Conservation (phyloP, 2,113 vertebrate genomes). For the Uria aalge region DNA sequence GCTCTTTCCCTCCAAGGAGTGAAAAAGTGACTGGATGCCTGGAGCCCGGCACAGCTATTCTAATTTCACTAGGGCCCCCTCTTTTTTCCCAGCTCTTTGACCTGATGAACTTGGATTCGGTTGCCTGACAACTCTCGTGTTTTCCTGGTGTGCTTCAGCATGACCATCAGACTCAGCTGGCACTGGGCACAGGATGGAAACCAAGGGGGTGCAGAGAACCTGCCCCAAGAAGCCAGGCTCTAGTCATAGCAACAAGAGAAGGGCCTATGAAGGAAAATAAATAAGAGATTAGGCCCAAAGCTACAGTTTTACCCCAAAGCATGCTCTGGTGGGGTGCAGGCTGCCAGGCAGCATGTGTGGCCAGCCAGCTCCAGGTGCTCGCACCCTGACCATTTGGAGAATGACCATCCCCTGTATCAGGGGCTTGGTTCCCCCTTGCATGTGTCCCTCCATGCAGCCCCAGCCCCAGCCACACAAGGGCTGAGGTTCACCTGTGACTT, state of each 20-base stretch:
- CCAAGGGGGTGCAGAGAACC: not conserved
- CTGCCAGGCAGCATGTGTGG: fast-evolving
- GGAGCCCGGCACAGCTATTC: not conserved
- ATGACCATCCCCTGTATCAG: fast-evolving
- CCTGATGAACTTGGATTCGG: not conserved
- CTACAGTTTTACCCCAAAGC: not conserved
- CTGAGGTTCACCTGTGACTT: not conserved
- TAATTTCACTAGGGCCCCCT: fast-evolving
- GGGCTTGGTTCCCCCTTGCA: not conserved
- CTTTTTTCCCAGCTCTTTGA: not conserved
- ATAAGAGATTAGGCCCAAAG: not conserved
- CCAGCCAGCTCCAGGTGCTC: not conserved
- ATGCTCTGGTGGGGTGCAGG: not conserved
- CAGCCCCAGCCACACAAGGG: not conserved
- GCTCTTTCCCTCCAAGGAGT: not conserved
- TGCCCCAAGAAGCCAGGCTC: not conserved
- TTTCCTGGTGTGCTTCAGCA: not conserved
- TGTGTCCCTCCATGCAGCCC: not conserved
- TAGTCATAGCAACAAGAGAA: not conserved
- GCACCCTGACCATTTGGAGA: not conserved
- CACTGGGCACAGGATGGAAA: fast-evolving
- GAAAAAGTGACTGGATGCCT: not conserved
- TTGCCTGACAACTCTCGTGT: not conserved
- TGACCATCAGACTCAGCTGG: not conserved
- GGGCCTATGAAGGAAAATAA: not conserved